Base-by-base conservation (phyloP, 2,888 invertebrate genomes). In the Carterocephalus palaemon region DNA sequence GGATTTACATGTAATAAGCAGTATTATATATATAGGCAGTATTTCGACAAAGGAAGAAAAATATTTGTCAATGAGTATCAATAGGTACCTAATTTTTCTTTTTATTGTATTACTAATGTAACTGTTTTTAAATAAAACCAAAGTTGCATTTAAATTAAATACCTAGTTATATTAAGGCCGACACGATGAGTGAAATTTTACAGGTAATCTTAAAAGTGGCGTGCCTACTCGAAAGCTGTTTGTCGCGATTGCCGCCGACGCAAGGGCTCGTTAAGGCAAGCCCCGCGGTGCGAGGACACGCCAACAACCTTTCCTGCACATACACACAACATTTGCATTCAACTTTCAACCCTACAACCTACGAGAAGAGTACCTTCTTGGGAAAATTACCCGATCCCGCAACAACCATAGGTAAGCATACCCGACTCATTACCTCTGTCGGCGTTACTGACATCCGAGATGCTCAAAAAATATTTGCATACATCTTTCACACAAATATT, bases 401-500 rank as follows among this genome's bases (percentile, higher is more conserved):
- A 56, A n/a, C 13, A 22, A 34, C 22, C 49, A 36, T 45, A 58
- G 5, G 43, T 73, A 64, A 67, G 62, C 65, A 70, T 68, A 61
- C 68, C 70, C 75, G 75, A 73, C 75, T 80, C 76, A 79, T 80
- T 79, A 79, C 76, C 72, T 73, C 73, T 74, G 76, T 72, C 74
- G 69, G 67, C 64, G 69, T 74, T 78, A 79, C 78, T 75, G 74
- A 75, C 68, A 69, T 72, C 71, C 70, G 64, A 57, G 64, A 66
- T n/a, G 70, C 67, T 74, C 69, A 73, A 76, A 75, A 78, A 80
- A 80, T 80, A 81, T 82, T 80, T 75, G 75, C 74, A 71, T 70
- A 72, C 69, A 65, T 72, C 67, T 68, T 64, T 64, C 60, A 19
- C 12, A 59, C 55, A 66, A 69, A 72, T 73, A 74, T 75, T 57